Evolutionary conservation across 2,888 invertebrate species (phyloP).

Genomic region (Eledona agricola): DNA sequence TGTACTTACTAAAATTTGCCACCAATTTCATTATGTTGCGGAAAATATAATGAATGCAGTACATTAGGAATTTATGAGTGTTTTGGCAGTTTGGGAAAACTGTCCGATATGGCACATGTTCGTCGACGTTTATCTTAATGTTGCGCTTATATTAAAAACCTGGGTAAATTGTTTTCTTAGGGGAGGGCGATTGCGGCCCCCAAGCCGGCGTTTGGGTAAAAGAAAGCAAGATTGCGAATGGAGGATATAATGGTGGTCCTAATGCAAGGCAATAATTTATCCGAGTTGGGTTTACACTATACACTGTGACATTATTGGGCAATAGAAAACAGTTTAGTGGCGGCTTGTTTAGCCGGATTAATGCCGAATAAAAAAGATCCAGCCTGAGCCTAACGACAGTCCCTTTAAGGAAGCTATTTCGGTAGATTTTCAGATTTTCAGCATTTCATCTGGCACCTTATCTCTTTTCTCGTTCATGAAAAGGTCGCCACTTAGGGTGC

Average conservation of each 20-base stretch:
- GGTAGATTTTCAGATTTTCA: slow-evolving; percentile 37
- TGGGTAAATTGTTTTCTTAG: too few species aligned
- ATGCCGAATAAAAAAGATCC: slow-evolving; percentile 28
- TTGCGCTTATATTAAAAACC: too few species aligned
- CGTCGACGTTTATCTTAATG: too few species aligned
- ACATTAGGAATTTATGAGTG: too few species aligned
- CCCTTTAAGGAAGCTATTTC: slow-evolving; percentile 28
- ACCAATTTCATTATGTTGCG: too few species aligned
- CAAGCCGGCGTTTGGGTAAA: slow-evolving; percentile 5
- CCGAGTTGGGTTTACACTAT: slow-evolving; percentile 17
- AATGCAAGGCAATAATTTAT: slow-evolving; percentile 33
- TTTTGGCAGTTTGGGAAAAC: too few species aligned
- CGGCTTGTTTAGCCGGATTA: slow-evolving; percentile 29
- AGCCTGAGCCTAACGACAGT: slow-evolving; percentile 31
- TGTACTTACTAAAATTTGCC: too few species aligned
- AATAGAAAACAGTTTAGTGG: slow-evolving; percentile 34
- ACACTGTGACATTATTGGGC: slow-evolving; percentile 24
- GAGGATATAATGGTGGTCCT: slow-evolving; percentile 22
- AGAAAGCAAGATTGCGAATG: slow-evolving; percentile 10
- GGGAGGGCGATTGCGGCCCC: too few species aligned
- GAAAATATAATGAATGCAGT: too few species aligned
- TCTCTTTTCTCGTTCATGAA: slow-evolving; percentile 41
- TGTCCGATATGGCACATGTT: too few species aligned
- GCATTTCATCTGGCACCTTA: slow-evolving; percentile 44
- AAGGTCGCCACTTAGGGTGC: slow-evolving; percentile 41